Evolutionary conservation across 2,888 invertebrate genomes (phyloP), one percentile per base, ranked within the genome.

Genomic region (Noctua janthe): DNA sequence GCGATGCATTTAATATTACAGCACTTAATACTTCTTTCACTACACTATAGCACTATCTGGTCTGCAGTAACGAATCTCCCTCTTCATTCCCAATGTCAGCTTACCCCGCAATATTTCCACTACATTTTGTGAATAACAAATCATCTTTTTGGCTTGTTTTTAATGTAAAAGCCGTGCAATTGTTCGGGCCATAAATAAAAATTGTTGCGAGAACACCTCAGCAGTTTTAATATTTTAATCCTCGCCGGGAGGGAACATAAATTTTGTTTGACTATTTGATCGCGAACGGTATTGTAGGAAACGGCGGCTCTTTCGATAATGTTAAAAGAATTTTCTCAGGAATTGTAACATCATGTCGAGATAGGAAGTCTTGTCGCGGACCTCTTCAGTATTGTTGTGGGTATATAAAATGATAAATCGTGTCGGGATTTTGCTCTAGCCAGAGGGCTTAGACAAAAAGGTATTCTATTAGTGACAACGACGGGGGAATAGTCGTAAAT

Each of bases 141-240:
- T 95, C 95, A 95, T 91, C 86, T 82, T 81, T 87, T 85, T 87
- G 89, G 87, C 84, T 91, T 93, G 35, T 91, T 91, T 94, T 84
- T 92, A 93, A 93, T 89, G 90, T 90, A 91, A 93, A 93, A 92
- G 87, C 90, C 86, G 90, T 91, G 90, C 94, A 94, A 95, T 95
- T 94, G 94, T 94, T 93, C 92, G 79, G 88, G 92, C 92, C 91
- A 93, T 95, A 95, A 95, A 95, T 95, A 95, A 95, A 94, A 95
- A 94, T 93, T 92, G 93, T 92, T 91, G 91, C 91, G 91, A 91
- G 92, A 95, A 94, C 95, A 95, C 95, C 95, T 95, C 95, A 95
- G 95, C 95, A 95, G 93, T 95, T 95, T 95, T 95, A 94, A 95
- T 95, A 95, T 95, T 95, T 95, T 95, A 95, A 95, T 95, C 94